These are phyloP conservation scores for Apistogramma diplotaenia DNA, from an alignment of 2,113 vertebrate species.

Conservation along the genomic window DNA sequence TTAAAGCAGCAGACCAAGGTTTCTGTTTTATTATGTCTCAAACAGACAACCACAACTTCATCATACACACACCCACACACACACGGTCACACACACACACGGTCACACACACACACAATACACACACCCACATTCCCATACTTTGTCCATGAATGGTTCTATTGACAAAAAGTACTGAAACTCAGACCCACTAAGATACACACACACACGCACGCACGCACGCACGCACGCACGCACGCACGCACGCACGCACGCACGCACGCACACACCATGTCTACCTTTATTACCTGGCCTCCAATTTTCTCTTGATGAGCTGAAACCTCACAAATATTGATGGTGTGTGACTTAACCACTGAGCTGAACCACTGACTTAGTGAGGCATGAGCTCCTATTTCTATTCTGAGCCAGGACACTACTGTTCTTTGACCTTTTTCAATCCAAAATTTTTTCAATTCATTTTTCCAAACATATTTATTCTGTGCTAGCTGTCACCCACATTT, in stretches of 20 bases:
- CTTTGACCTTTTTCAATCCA: too few relatives aligned
- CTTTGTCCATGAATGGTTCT: slow-evolving; percentile 14
- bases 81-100: background rate
- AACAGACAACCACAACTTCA: background rate
- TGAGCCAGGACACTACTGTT: too few relatives aligned
- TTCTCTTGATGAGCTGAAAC: background rate
- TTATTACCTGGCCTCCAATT: background rate
- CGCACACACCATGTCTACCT: background rate
- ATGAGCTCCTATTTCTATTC: too few relatives aligned
- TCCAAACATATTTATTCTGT: too few relatives aligned
- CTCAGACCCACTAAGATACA: background rate
- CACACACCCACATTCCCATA: background rate
- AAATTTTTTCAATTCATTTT: too few relatives aligned
- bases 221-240: background rate
- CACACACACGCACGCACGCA: background rate
- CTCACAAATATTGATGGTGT: background rate
- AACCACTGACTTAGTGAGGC: too few relatives aligned
- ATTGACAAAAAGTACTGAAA: slow-evolving; percentile 4
- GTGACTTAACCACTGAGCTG: background rate
- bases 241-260: background rate
- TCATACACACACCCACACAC: background rate
- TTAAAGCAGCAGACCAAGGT: slow-evolving; percentile 22
- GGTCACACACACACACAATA: too few relatives aligned
- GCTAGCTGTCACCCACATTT: too few relatives aligned
- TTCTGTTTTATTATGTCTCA: background rate